These are phyloP conservation scores for Salminus brasiliensis DNA, from an alignment of 2,113 vertebrate species.

Conservation along the genomic window DNA sequence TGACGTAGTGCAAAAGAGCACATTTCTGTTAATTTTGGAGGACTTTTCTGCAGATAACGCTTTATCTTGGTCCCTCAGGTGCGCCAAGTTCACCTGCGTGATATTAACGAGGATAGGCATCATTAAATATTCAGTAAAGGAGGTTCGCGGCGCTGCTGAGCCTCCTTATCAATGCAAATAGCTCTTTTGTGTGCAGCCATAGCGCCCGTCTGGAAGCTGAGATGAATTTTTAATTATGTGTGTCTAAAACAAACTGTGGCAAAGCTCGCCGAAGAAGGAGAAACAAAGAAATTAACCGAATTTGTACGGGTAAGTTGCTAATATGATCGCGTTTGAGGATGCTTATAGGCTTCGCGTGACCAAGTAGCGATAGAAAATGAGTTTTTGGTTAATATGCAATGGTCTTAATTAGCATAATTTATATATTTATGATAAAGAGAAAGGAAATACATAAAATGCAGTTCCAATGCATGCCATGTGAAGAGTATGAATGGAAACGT, in stretches of 20 bases:
- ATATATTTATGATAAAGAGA: constrained; percentile 99
- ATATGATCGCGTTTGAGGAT: constrained; percentile 41
- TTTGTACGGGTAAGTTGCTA: constrained; percentile 76
- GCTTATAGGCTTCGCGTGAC: constrained; percentile 58
- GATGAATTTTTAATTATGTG: constrained; percentile 85
- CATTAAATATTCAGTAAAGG: constrained; percentile 78
- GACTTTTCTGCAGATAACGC: constrained; percentile 67
- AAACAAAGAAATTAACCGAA: constrained; percentile 67
- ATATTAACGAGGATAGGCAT: constrained; percentile 62
- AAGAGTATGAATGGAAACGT: constrained; percentile 49
- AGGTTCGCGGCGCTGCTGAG: constrained; percentile 68
- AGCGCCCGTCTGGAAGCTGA: constrained; percentile 81
- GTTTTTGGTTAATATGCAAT: constrained; percentile 96
- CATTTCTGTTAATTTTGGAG: constrained; percentile 78
- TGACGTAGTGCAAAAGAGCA: constrained; percentile 95
- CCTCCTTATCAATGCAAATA: constrained; percentile 86
- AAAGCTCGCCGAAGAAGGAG: constrained; percentile 68
- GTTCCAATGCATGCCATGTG: constrained; percentile 61
- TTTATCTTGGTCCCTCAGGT: constrained; percentile 57
- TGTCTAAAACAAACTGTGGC: constrained; percentile 78
- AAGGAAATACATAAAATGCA: constrained; percentile 73
- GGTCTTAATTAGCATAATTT: constrained; percentile 98
- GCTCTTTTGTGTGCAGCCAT: constrained; percentile 80
- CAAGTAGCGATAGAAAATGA: constrained; percentile 79
- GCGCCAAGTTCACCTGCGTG: constrained; percentile 52